Evolutionary conservation across 2,113 vertebrate genomes (phyloP), one percentile per base, ranked within the genome.

Genomic region (Bagarius yarrelli): DNA sequence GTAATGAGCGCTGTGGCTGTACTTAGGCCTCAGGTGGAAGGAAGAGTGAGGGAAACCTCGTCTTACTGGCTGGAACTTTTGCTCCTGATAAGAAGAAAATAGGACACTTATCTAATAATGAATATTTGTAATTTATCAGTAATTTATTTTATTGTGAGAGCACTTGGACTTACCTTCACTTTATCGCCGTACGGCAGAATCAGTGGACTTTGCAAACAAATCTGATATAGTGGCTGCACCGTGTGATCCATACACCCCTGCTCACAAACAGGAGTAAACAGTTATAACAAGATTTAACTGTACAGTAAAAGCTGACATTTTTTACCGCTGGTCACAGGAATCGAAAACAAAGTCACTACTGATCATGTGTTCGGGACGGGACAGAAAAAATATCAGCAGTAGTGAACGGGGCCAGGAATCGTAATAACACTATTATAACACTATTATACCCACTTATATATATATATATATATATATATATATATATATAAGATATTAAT

Each of bases 31-130:
- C 70, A 78, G 67, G 21, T 76, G 83, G 32, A 84, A 0, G 0
- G 25, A 60, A 0, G 80, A 82, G 34, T 73, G 83, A 8, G 83
- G 73, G 67, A 84, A 88, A 81, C 86, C 83, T 53, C 84, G 57
- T 25, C 81, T 72, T n/a, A 78, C 23, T 8, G 34, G n/a, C 60
- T 87, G 80, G 44, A 84, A 83, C 76, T 79, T 78, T 23, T 53
- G 87, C 63, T 86, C 87, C 89, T 89, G 83, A 30, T 59, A 80
- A 73, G 15, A 59, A 32, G 12, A n/a, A n/a, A n/a, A n/a, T n/a
- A 63, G 60, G 27, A 11, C 32, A n/a, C 1, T 8, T 1, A 0
- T 69, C 34, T 15, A 0, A 70, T 9, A 27, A 70, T 25, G n/a
- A 50, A 50, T 70, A 27, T 50, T 18, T 70, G 36, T 44, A 70